Evolutionary conservation across 1,140 invertebrate genomes (phyloP), one percentile per base, ranked within the genome.

Genomic region (Drosophila busckii): DNA sequence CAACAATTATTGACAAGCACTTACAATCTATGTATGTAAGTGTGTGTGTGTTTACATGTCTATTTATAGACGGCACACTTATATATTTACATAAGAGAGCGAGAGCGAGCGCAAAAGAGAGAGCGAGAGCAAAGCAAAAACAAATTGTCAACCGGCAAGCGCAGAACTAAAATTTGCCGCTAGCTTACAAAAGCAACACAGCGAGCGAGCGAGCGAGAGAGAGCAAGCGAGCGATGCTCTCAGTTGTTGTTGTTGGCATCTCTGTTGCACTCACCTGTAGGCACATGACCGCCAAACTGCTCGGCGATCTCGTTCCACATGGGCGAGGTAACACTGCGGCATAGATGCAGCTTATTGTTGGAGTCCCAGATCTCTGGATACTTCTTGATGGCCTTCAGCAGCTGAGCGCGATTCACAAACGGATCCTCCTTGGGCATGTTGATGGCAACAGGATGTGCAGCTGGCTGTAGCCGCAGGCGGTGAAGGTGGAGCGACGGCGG

Each of bases 271-370:
- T 76, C 62, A 83, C 84, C 84, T 68, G 84, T 86, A 48, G 84
- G 84, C 37, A 86, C 84, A 76, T 86, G 84, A 10, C 84, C 84
- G 13, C 84, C 84, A 38, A 86, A 86, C 53, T 86, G 84, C 34
- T 86, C 84, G 13, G 84, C 84, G 62, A 86, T 86, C 70, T 86
- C 84, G 19, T 78, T 86, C 84, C 84, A 86, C 84, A 86, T 85
- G 8, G 84, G 84, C 62, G 84, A 85, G 2, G 84, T 86, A 29
- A 85, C 84, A 56, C 84, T 86, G 40, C 84, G 83, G 44, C 84
- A 86, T 78, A 86, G 76, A 45, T 86, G 84, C 31, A 86, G 45
- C 61, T 86, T 86, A 48, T 86, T 86, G 44, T 86, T 86, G 23
- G 84, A 86, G 45, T 86, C 84, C 84, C 84, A 86, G 41, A 86